A percentile compares a stretch with the other conserved stretches of the same genome.
These are phyloP conservation scores for Cynaeus angustus DNA, from an alignment of 2,888 invertebrate genomes.

Conservation along the genomic window DNA sequence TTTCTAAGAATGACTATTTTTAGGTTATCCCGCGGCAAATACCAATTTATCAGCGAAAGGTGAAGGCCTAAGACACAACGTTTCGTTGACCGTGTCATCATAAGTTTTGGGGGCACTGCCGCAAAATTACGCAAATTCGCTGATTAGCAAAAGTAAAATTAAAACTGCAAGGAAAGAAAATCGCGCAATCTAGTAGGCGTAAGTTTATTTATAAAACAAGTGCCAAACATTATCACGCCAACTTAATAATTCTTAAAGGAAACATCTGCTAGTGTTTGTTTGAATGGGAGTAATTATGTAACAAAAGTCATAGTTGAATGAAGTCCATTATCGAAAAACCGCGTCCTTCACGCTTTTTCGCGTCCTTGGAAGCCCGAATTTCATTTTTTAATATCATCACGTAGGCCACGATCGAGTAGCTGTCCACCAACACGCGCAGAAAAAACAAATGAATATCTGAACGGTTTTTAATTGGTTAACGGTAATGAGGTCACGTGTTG, in stretches of 20 bases:
- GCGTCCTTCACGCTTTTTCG: constrained; percentile 11
- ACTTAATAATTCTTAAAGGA: constrained; percentile 17
- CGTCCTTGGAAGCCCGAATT: constrained; percentile 15
- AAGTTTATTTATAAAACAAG: constrained; percentile 37
- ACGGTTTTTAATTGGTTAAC: constrained; percentile 34
- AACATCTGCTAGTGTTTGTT: constrained; percentile 37
- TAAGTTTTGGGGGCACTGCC: no score
- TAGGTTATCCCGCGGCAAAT: no score
- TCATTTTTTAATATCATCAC: constrained; percentile 14
- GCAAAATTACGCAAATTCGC: constrained; percentile 1
- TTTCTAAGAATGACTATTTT: no score
- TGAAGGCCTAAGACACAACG: no score
- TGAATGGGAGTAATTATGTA: constrained; percentile 18
- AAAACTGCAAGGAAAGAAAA: neutral
- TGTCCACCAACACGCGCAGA: constrained; percentile 27
- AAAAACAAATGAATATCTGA: constrained; percentile 23
- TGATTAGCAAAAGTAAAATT: constrained; percentile 9
- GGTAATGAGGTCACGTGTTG: constrained; percentile 38
- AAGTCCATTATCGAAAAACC: neutral
- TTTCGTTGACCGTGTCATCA: no score
- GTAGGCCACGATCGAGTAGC: constrained; percentile 14
- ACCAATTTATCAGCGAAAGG: no score
- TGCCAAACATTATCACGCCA: constrained; percentile 30
- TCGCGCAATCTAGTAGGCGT: constrained; percentile 14
- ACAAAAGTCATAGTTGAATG: constrained; percentile 1